Conservation (phyloP, 2,888 invertebrate genomes). For the Ectemnius cavifrons region DNA sequence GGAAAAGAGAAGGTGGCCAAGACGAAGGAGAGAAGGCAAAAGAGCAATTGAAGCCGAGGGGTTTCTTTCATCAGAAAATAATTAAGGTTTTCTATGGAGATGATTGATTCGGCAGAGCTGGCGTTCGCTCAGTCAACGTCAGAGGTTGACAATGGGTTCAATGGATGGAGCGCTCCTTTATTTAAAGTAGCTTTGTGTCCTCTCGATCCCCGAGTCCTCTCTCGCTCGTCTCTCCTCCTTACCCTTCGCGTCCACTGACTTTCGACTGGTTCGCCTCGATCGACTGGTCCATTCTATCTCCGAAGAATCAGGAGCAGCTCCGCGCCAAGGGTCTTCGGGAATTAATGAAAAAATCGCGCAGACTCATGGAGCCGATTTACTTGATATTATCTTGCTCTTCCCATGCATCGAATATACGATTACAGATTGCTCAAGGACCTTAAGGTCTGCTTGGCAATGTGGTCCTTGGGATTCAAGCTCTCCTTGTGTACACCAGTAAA, state of each 20-base stretch:
- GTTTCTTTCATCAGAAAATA: conserved; percentile 78
- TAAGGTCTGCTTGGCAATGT: not conserved
- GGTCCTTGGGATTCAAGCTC: not conserved
- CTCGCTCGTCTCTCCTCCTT: not conserved
- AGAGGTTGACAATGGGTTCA: conserved; percentile 77
- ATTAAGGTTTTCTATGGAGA: conserved; percentile 78
- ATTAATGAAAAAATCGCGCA: conserved; percentile 62
- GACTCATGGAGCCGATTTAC: not conserved
- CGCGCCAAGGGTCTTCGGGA: conserved; percentile 30
- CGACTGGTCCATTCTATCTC: conserved; percentile 37
- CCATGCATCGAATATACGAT: not conserved
- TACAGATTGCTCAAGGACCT: not conserved
- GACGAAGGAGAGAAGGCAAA: conserved; percentile 40
- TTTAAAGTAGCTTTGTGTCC: conserved; percentile 78
- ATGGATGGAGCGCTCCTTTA: conserved; percentile 77
- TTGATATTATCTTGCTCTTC: conserved; percentile 6
- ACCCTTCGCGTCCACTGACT: conserved; percentile 41
- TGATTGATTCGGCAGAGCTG: conserved; percentile 75
- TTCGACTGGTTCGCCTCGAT: conserved; percentile 50
- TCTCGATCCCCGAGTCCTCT: conserved; percentile 46
- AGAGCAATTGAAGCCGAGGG: conserved; percentile 59
- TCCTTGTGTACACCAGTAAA: not conserved
- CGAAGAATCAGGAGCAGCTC: conserved; percentile 40
- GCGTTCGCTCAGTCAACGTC: conserved; percentile 77
- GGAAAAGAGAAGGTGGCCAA: conserved; percentile 29